Evolutionary conservation across 35 echinoderm and acorn worm species (phyloP), one percentile per base, ranked within the genome.

Genomic region (Heliocidaris erythrogramma): DNA sequence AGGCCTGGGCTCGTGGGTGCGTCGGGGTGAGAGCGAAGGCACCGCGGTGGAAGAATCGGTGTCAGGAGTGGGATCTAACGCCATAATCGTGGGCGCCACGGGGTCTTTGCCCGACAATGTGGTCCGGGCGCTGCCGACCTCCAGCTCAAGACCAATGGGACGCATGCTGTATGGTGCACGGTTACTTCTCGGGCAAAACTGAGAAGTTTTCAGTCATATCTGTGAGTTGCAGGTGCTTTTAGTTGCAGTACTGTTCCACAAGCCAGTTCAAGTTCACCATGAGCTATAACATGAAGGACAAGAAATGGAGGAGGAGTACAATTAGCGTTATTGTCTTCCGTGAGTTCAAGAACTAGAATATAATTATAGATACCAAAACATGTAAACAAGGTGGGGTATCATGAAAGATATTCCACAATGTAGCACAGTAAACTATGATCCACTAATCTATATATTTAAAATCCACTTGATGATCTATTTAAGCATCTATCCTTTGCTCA

Each of bases 1-100:
- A 4, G 97, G 97, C 6, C 92, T 88, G 13, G 95, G 95, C 91
- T 92, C 91, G 12, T 49, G 91, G 49, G 31, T 48, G 29, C 91
- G 91, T 48, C 91, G 31, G 48, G 91, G 91, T 4, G 91, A 92
- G 0, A 92, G 91, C 31, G 91, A 59, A 30, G 91, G 91, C 48
- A n/a, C 30, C 5, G 47, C 29, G 7, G n/a, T 30, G 49, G 14
- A 30, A 30, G 47, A 24, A 59, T 92, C 91, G 47, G 13, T 30
- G 91, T 49, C 91, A 52, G 91, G 91, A 59, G 91, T 59, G 91
- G 91, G 91, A 59, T 49, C 11, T 48, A 59, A 48, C 17, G 47
- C 5, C 91, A 30, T 13, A 13, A 13, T 52, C 91, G 32, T 59
- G 21, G 91, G 31, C 91, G 49, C 29, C 48, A 13, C n/a, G 12